phyloP scores from a whole-genome alignment of 2,888 invertebrate species.

The Heliconius sara region DNA sequence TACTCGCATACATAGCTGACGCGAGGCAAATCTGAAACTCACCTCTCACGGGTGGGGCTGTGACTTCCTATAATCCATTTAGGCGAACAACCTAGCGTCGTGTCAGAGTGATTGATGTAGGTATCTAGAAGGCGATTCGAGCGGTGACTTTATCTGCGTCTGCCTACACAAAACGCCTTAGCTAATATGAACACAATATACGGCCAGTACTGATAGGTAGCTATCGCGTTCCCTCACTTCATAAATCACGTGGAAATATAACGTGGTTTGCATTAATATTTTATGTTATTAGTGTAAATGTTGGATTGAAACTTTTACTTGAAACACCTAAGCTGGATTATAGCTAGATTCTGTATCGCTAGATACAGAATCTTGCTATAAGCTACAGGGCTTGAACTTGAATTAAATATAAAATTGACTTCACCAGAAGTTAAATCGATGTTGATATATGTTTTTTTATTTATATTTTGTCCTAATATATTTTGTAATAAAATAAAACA shows the following conservation, averaged over 20 bases:
- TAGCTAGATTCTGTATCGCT: too few species aligned
- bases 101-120: constrained; percentile 81
- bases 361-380: too few species aligned
- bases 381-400: too few species aligned
- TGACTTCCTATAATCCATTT: constrained; percentile 82
- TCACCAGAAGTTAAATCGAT: too few species aligned
- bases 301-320: too few species aligned
- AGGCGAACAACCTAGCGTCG: constrained; percentile 80
- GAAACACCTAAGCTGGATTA: too few species aligned
- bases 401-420: too few species aligned
- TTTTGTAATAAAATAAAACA: too few species aligned
- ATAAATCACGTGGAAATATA: constrained; percentile 25
- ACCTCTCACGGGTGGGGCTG: constrained; percentile 66
- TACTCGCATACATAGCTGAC: constrained; percentile 75
- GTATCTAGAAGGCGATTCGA: constrained; percentile 65
- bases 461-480: too few species aligned
- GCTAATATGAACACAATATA: constrained; percentile 62
- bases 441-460: too few species aligned
- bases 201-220: constrained; percentile 40
- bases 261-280: neutral
- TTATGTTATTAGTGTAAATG: neutral
- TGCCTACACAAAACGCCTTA: constrained; percentile 62
- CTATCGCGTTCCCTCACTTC: constrained; percentile 34
- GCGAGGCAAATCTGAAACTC: constrained; percentile 74
- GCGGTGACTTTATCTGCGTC: constrained; percentile 74